Evolutionary conservation across 1,140 invertebrate genomes (phyloP), one percentile per base, ranked within the genome.

Genomic region (Bilobella aurantiaca): DNA sequence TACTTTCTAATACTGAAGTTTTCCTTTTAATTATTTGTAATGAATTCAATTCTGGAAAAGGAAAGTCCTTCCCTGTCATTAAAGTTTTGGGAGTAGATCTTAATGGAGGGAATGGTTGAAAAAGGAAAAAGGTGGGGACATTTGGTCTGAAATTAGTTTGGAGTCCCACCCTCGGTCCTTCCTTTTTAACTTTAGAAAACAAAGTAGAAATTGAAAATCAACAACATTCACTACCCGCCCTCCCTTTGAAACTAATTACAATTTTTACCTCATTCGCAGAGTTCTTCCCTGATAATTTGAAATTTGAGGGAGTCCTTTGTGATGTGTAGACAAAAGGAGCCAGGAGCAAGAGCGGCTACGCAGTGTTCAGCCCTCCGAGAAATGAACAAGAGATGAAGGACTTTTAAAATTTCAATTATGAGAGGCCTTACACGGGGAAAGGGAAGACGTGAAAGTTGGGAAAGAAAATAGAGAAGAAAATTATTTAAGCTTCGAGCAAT

Each of bases 401-500:
- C 30, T 61, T 61, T 61, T 21, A 61, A 32, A 61, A 21, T 61
- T 32, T 61, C 32, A 61, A 61, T 32, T 8, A 61, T 29, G 28
- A 32, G 28, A 2, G n/a, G n/a, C 58, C 58, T 21, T 3, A n/a
- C n/a, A n/a, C n/a, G n/a, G n/a, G 3, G 58, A 28, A 61, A 32
- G 12, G 14, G 18, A 23, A 58, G 14, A 62, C 25, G 25, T 37
- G 31, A 37, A 30, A 23, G 28, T 16, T 62, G 25, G 37, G 42
- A 46, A 66, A 62, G 31, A 66, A 57, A 62, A 62, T 47, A 18
- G 34, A 62, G 25, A 12, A 62, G 16, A 16, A 21, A 42, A 21
- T n/a, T 14, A 27, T 8, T 34, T 27, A 53, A 46, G 57, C 64
- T 65, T 65, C 32, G 29, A 65, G 58, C 64, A 65, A 47, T 65